A percentile compares a stretch with the other conserved stretches of the same genome.
These are phyloP conservation scores for Cyprinella venusta DNA, from an alignment of 2,797 vertebrate genomes.

Conservation along the genomic window DNA sequence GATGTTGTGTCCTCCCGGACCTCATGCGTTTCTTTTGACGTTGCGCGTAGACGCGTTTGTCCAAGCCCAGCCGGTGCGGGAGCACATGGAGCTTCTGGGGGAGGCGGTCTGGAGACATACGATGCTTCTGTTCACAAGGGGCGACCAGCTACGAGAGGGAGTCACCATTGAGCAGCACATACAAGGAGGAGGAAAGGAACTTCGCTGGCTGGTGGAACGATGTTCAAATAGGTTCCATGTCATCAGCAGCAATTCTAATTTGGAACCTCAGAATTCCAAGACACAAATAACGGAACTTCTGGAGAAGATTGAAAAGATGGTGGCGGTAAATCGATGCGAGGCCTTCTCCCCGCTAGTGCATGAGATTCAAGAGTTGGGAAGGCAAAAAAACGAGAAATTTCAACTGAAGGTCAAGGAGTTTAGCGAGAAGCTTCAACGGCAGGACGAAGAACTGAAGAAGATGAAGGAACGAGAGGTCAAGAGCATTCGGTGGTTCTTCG, in stretches of 20 bases:
- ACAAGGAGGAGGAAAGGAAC: conserved; percentile 72
- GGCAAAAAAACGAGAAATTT: conserved; percentile 72
- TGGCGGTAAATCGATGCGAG: conserved; percentile 72
- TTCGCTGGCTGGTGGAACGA: conserved; percentile 73
- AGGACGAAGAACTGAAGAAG: conserved; percentile 72
- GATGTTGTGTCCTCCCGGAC: conserved; percentile 74
- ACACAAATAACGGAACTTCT: conserved; percentile 68
- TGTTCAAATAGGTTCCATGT: conserved; percentile 74
- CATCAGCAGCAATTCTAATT: conserved; percentile 63
- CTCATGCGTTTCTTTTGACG: conserved; percentile 74
- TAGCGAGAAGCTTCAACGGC: conserved; percentile 71
- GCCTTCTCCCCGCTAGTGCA: conserved; percentile 73
- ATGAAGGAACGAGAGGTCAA: conserved; percentile 75
- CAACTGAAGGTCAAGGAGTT: conserved; percentile 72
- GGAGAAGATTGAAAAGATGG: conserved; percentile 78
- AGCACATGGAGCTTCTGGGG: conserved; percentile 75
- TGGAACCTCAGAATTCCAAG: conserved; percentile 32
- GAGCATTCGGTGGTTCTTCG: conserved; percentile 75
- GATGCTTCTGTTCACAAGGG: conserved; percentile 76
- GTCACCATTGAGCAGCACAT: conserved; percentile 76
- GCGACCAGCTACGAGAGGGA: conserved; percentile 76
- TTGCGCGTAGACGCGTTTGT: conserved; percentile 74
- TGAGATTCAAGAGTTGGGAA: conserved; percentile 73
- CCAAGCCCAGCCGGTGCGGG: conserved; percentile 62
- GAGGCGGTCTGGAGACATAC: conserved; percentile 75